phyloP scores from a whole-genome alignment of 2,888 invertebrate species.

The Aproaerema taeniolella region DNA sequence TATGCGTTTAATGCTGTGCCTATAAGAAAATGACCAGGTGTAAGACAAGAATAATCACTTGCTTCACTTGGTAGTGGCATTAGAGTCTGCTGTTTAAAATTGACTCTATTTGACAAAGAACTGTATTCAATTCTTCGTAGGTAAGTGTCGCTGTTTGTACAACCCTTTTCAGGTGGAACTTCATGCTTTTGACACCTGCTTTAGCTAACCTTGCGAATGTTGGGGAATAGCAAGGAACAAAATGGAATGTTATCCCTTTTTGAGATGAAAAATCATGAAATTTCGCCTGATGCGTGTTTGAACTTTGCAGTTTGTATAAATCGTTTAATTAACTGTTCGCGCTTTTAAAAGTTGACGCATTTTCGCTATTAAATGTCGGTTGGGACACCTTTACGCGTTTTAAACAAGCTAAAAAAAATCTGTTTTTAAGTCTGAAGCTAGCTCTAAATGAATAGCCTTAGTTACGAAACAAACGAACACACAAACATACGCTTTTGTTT shows the following conservation, averaged over 20 bases:
- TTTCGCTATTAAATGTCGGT: constrained; percentile 2
- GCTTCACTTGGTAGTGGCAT: constrained; percentile 14
- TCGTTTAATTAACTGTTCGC: no score
- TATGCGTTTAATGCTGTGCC: background rate
- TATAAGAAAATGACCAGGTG: no score
- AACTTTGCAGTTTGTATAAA: no score
- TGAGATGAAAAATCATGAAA: background rate
- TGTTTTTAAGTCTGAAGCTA: constrained; percentile 2
- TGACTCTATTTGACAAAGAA: constrained; percentile 18
- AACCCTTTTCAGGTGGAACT: no score
- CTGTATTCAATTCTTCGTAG: constrained; percentile 16
- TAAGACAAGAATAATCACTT: no score
- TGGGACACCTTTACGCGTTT: background rate
- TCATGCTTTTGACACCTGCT: no score
- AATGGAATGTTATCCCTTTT: background rate
- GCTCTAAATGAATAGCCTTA: constrained; percentile 4
- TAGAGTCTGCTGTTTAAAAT: no score
- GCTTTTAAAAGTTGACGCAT: background rate
- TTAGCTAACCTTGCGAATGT: no score
- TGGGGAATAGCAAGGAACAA: no score
- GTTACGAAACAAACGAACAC: constrained; percentile 1
- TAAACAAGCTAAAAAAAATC: constrained; percentile 4
- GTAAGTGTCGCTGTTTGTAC: constrained; percentile 4
- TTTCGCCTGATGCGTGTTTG: background rate
- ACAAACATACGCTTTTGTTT: no score